A percentile compares a stretch with the other conserved stretches of the same genome.
These are phyloP conservation scores for Eurytemora carolleeae DNA, from an alignment of 1,140 invertebrate genomes.

Conservation along the genomic window DNA sequence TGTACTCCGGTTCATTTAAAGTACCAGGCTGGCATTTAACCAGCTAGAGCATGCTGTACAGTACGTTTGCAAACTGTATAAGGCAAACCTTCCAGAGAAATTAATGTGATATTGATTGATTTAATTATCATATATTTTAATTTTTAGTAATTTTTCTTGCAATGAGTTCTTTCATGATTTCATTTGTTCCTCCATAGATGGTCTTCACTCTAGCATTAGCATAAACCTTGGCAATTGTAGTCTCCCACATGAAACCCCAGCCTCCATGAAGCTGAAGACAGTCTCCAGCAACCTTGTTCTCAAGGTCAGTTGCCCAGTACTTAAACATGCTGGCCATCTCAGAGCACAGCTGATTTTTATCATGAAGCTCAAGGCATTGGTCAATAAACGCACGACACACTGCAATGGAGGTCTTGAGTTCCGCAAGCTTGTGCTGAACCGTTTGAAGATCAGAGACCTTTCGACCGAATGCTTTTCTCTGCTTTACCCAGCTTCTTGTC, in stretches of 20 bases:
- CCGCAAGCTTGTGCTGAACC: conserved; percentile 31
- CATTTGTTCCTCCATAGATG: conserved; percentile 33
- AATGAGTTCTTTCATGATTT: conserved; percentile 34
- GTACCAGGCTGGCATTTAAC: too few species aligned
- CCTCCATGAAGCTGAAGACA: conserved; percentile 32
- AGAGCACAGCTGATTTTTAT: conserved; percentile 24
- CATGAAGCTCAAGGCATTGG: conserved; percentile 27
- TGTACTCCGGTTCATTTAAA: too few species aligned
- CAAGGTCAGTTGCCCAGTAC: conserved; percentile 28
- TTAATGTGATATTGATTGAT: too few species aligned
- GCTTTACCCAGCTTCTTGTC: conserved; percentile 27
- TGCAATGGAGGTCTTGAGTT: conserved; percentile 29
- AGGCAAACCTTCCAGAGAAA: too few species aligned
- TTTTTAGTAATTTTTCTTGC: conserved; percentile 20
- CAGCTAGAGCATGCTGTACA: too few species aligned
- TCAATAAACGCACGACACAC: conserved; percentile 29
- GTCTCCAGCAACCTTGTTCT: conserved; percentile 26
- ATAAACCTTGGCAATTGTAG: conserved; percentile 28
- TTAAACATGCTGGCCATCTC: conserved; percentile 30
- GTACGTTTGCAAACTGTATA: too few species aligned
- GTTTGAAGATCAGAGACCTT: conserved; percentile 28
- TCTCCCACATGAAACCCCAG: conserved; percentile 33
- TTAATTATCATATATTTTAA: too few species aligned
- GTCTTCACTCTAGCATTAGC: conserved; percentile 29
- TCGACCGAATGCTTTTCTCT: conserved; percentile 31